Evolutionary conservation across 2,888 invertebrate genomes (phyloP), one percentile per base, ranked within the genome.

Genomic region (Leucoma salicis): DNA sequence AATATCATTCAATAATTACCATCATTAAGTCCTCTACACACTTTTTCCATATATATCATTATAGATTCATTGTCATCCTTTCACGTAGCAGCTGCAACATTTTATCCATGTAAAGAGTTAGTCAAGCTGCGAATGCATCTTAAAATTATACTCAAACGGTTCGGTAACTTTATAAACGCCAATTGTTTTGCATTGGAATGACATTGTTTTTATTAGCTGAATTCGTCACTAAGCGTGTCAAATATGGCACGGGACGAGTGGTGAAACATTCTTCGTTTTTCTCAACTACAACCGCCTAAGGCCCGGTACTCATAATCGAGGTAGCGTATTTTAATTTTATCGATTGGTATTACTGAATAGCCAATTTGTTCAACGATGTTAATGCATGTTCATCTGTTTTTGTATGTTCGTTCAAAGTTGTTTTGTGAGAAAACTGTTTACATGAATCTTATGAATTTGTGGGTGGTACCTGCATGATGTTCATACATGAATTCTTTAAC

Each of bases 141-240:
- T 47, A 43, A 60, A 55, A 51, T 49, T 57, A 57, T 60, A 55
- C 46, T 42, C 38, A 42, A 53, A 60, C 36, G 46, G 46, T 40
- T 37, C 38, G 46, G 12, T 18, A 14, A 50, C 39, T 47, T 45
- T 48, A 61, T 61, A 51, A 57, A 56, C 49, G 5, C 52, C 46
- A 52, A 72, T 76, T 75, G 73, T 69, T 69, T 67, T 66, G 54
- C 54, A 55, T 53, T 38, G 73, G 79, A 75, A 80, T 78, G 75
- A 65, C 46, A 39, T 39, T 15, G 42, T 37, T 53, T 61, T 57
- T 42, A 45, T 54, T 35, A 4, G 31, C 60, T 55, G 58, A 63
- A 45, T 66, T 66, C 66, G 67, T 68, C 80, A 76, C 78, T 65
- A 63, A 43, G 53, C 66, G 81, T 70, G 81, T 73, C 63, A 68